phyloP scores from a whole-genome alignment of 2,888 invertebrate genomes.

The Eilema sororculum region DNA sequence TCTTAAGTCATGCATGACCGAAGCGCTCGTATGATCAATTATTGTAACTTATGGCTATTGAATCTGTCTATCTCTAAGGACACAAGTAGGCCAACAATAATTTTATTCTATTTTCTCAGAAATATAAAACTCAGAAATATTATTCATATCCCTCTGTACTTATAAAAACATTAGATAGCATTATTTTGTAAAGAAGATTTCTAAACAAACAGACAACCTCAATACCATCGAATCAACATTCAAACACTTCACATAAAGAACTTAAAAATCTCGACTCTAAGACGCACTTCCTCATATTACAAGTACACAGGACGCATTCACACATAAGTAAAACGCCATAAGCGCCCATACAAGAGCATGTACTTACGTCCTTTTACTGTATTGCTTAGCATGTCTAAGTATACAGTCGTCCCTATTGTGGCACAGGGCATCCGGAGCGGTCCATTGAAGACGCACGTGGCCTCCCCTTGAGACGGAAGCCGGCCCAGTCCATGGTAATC shows the following conservation, averaged over 20 bases:
- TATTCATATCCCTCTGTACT: background rate
- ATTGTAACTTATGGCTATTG: background rate
- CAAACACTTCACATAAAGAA: slow-evolving; percentile 37
- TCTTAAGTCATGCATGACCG: too few relatives aligned
- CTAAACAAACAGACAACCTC: slow-evolving; percentile 36
- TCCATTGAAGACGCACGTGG: slow-evolving; percentile 82
- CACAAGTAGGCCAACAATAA: background rate
- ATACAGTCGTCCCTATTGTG: slow-evolving; percentile 65
- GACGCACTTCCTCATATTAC: slow-evolving; percentile 52
- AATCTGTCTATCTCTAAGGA: background rate
- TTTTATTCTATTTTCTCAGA: background rate
- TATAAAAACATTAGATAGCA: slow-evolving; percentile 2
- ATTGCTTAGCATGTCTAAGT: slow-evolving; percentile 55
- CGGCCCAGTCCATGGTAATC: slow-evolving; percentile 57
- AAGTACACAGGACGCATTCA: slow-evolving; percentile 44
- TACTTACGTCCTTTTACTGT: slow-evolving; percentile 36
- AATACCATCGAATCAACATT: slow-evolving; percentile 27
- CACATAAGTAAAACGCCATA: slow-evolving; percentile 38
- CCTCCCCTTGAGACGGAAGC: slow-evolving; percentile 75
- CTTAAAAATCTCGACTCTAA: slow-evolving; percentile 42
- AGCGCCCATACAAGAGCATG: slow-evolving; percentile 28
- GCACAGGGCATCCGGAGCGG: slow-evolving; percentile 74
- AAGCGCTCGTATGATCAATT: too few relatives aligned
- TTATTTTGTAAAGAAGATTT: slow-evolving; percentile 21
- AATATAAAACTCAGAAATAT: background rate